Evolutionary conservation across 2,113 vertebrate genomes (phyloP).

Genomic region (Eptesicus fuscus): DNA sequence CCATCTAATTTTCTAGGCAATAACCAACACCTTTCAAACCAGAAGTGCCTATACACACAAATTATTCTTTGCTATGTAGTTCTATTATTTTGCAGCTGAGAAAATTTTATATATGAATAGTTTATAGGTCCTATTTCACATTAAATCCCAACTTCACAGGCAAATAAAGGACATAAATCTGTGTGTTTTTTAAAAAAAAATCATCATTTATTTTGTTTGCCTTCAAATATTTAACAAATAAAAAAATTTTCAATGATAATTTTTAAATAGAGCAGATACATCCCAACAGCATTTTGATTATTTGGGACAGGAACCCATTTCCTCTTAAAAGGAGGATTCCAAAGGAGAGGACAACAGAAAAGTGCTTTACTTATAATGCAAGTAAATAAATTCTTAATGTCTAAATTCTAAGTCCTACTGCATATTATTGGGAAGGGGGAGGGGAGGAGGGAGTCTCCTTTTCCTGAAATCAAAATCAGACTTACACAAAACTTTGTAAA

Average conservation of each 20-base stretch:
- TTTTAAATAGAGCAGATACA: background rate
- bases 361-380: background rate
- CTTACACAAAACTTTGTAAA: background rate
- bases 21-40: background rate
- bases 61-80: background rate
- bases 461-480: background rate
- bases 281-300: background rate
- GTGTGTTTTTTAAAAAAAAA: background rate
- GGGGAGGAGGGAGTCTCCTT: background rate
- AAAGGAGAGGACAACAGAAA: background rate
- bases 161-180: background rate
- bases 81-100: background rate
- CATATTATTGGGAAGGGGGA: accelerated
- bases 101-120: background rate
- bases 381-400: background rate
- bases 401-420: background rate
- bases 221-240: conserved; percentile 21
- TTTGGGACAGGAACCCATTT: background rate
- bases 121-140: background rate
- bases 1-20: background rate
- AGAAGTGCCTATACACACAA: background rate
- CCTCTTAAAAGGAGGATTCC: background rate
- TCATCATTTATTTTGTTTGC: conserved; percentile 1
- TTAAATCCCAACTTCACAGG: background rate
- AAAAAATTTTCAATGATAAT: background rate